Base-by-base conservation (phyloP, 2,113 vertebrate species). In the Symphodus melops region DNA sequence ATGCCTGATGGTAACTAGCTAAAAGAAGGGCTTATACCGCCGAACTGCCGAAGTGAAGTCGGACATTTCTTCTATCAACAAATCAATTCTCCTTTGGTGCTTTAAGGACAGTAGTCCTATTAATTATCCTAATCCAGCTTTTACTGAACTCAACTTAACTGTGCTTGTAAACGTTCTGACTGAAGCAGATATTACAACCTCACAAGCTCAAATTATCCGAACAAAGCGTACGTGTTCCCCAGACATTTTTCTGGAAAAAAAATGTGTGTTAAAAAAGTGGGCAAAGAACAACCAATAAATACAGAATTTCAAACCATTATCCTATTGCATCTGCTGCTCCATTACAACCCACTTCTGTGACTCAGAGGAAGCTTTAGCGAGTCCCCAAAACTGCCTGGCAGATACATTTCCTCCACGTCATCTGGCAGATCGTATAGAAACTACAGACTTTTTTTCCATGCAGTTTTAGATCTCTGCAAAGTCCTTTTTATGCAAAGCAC, bases 221-320 rank as follows among this genome's bases (percentile, higher is more conserved):
- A 68, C 42, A 67, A 56, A 56, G 21, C 68, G 13, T 70, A 23
- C 20, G 11, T 16, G 58, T 58, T 68, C 51, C 21, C 9, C 14
- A 63, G 51, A 33, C 25, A 20, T 64, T 78, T 54, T 23, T 25
- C 41, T 55, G 17, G 3, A 1, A 4, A 53, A 33, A 48, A 53
- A 33, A 48, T 54, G 20, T 3, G 25, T 19, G 62, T 72, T 68
- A 65, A 72, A 68, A 58, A 64, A 46, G 52, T 14, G 37, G 59
- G 7, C 9, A 28, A 65, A 13, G 16, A 19, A 39, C 13, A 23
- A 63, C 39, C 20, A 73, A 48, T 74, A 65, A 72, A 63, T 44
- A 48, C 17, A 54, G 3, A 2, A 78, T 64, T 75, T 56, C 72
- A 41, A 37, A 49, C 68, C 28, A 66, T 52, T 82, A 65, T 70